Conservation (phyloP, 1,140 invertebrate species). For the Aphelenchoides avenae region DNA sequence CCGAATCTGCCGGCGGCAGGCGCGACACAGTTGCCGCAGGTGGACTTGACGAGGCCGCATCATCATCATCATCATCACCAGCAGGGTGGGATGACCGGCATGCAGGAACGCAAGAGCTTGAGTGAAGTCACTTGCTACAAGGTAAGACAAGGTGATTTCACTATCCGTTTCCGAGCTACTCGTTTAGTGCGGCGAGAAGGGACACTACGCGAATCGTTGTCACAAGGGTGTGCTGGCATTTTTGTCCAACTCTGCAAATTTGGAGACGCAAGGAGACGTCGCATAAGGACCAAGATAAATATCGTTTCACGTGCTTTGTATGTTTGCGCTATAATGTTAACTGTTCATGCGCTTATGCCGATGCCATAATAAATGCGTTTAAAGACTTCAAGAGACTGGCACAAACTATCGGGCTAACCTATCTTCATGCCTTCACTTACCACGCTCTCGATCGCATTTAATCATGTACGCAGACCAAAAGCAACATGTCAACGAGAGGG, state of each 20-base stretch:
- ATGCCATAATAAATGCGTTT: no score
- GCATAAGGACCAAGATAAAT: no score
- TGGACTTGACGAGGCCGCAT: slow-evolving; percentile 17
- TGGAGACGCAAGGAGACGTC: no score
- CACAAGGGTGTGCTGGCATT: slow-evolving; percentile 69
- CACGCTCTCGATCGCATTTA: no score
- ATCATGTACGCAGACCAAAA: no score
- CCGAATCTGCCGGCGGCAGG: slow-evolving; percentile 51
- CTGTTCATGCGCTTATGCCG: no score
- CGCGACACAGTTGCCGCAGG: slow-evolving; percentile 22
- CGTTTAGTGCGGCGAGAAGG: slow-evolving; percentile 85
- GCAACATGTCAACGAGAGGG: no score
- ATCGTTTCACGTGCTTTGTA: no score
- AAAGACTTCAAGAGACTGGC: no score
- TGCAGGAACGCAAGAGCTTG: slow-evolving; percentile 37
- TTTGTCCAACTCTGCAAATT: slow-evolving; percentile 43
- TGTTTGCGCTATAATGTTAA: no score
- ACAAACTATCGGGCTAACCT: no score
- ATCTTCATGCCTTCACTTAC: no score
- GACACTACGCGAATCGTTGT: slow-evolving; percentile 98
- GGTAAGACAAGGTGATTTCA: slow-evolving; percentile 20
- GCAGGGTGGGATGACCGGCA: background rate
- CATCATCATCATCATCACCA: slow-evolving; percentile 23
- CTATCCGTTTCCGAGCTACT: background rate
- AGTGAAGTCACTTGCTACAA: slow-evolving; percentile 58